Percentiles rank a stretch among this genome's conserved stretches.
Conservation (phyloP, 2,113 vertebrate genomes). For the Chionodraco myersi region DNA sequence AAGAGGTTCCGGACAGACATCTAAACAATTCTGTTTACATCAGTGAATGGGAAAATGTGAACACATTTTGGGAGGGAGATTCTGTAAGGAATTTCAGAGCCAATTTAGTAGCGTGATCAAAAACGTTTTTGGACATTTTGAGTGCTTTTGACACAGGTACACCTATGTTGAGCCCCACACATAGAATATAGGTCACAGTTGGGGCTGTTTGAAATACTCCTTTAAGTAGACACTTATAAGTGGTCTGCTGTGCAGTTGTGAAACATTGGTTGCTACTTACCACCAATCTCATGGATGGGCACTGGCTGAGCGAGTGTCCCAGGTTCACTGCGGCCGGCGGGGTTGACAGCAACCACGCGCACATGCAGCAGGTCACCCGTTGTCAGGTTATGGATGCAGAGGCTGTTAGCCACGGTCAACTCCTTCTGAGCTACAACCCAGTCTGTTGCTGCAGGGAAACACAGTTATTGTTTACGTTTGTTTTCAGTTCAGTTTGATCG, state of each 20-base stretch:
- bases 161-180: not conserved
- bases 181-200: not conserved
- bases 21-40: slow-evolving; percentile 10
- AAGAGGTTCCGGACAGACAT: slow-evolving; percentile 38
- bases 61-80: not conserved
- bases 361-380: slow-evolving; percentile 86
- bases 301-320: slow-evolving; percentile 83
- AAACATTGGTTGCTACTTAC: slow-evolving; percentile 77
- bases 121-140: not conserved
- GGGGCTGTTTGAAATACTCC: not conserved
- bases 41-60: not conserved
- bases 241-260: not conserved
- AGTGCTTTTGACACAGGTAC: too few species aligned
- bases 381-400: slow-evolving; percentile 83
- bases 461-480: not conserved
- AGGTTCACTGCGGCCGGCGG: slow-evolving; percentile 79
- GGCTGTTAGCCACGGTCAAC: slow-evolving; percentile 82
- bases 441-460: slow-evolving; percentile 80
- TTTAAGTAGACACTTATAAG: not conserved
- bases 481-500: not conserved
- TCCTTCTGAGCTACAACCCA: slow-evolving; percentile 87
- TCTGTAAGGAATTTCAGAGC: not conserved
- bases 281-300: slow-evolving; percentile 84
- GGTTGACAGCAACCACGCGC: slow-evolving; percentile 86
- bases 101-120: not conserved